phyloP scores from a whole-genome alignment of 2,113 vertebrate species.

The Austrofundulus limnaeus region DNA sequence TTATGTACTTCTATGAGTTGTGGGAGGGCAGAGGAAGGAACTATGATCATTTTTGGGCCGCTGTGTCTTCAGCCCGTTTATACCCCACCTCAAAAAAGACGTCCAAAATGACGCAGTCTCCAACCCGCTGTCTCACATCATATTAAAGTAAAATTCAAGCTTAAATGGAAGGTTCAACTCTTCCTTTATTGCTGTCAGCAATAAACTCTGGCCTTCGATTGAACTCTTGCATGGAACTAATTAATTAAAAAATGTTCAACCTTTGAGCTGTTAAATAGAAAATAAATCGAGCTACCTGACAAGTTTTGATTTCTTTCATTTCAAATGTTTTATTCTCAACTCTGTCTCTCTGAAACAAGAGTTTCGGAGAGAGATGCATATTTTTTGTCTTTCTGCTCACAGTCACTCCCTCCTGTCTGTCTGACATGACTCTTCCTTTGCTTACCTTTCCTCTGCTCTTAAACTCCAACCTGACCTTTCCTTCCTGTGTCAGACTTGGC shows the following conservation, averaged over 20 bases:
- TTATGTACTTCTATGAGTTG: no score
- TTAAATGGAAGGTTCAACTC: constrained; percentile 17
- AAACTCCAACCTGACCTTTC: not conserved
- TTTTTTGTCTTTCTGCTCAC: not conserved
- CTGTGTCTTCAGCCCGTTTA: no score
- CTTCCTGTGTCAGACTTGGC: constrained; percentile 19
- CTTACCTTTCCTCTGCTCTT: not conserved
- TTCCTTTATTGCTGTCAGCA: not conserved
- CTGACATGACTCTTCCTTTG: not conserved
- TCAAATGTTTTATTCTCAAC: not conserved
- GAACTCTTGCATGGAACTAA: not conserved
- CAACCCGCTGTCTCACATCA: no score
- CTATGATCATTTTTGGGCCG: no score
- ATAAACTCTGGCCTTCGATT: not conserved
- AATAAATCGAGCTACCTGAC: not conserved
- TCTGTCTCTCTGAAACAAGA: no score
- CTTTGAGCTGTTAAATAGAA: not conserved
- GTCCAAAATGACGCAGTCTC: no score
- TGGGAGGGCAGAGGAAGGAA: no score
- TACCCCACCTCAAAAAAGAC: no score
- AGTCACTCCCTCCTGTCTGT: not conserved
- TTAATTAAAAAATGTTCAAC: not conserved
- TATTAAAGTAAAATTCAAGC: no score
- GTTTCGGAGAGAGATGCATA: no score
- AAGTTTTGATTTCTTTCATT: not conserved